phyloP scores from a whole-genome alignment of 2,113 vertebrate species.

The Petrocephalus microphthalmus region DNA sequence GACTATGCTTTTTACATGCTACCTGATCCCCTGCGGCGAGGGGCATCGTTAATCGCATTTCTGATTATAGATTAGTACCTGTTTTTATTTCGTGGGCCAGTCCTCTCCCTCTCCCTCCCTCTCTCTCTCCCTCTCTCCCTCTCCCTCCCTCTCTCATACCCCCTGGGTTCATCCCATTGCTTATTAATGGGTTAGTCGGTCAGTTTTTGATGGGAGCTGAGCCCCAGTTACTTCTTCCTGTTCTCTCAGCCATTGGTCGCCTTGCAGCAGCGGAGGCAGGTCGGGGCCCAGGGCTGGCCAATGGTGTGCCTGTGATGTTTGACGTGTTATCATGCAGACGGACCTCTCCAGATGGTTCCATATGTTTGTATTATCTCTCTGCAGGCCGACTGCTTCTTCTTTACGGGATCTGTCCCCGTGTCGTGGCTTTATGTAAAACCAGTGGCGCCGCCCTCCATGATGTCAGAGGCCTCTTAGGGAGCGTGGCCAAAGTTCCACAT shows the following conservation, averaged over 20 bases:
- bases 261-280: background rate
- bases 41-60: background rate
- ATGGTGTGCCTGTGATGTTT: background rate
- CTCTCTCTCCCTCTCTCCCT: background rate
- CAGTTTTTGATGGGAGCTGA: background rate
- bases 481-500: background rate
- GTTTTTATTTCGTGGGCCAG: background rate
- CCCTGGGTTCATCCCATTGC: background rate
- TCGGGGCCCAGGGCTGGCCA: background rate
- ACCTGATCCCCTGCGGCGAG: background rate
- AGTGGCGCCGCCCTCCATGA: background rate
- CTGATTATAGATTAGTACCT: background rate
- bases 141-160: background rate
- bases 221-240: constrained; percentile 12
- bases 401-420: background rate
- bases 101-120: background rate
- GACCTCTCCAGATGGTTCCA: constrained; percentile 15
- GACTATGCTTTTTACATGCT: background rate
- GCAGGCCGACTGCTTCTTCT: background rate
- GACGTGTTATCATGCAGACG: background rate
- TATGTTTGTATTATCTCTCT: constrained; percentile 14
- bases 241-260: constrained; percentile 6
- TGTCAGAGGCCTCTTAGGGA: background rate
- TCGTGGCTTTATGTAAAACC: background rate
- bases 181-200: background rate